Evolutionary conservation across 2,888 invertebrate species (phyloP).

Genomic region (Apodemia mormo): DNA sequence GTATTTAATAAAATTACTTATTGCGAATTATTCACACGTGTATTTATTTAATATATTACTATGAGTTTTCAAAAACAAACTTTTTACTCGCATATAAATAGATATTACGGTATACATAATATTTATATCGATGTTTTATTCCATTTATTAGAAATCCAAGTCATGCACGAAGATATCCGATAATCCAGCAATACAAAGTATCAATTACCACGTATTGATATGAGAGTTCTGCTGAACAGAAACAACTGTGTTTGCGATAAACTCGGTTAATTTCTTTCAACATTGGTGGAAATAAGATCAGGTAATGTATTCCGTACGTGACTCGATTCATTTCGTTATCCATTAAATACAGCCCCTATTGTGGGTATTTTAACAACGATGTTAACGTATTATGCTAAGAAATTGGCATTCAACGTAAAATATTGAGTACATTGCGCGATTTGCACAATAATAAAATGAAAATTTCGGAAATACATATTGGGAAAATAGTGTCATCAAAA

Average conservation of each 20-base stretch:
- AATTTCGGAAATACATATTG: too few relatives aligned
- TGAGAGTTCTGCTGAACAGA: not conserved
- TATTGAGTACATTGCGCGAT: too few relatives aligned
- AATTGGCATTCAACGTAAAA: too few relatives aligned
- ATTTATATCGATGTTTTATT: not conserved
- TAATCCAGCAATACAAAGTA: not conserved
- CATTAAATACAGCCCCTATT: not conserved
- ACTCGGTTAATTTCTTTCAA: conserved; percentile 14
- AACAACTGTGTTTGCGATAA: conserved; percentile 8
- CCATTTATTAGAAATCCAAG: not conserved
- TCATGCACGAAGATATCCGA: not conserved
- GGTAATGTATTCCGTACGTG: conserved; percentile 14
- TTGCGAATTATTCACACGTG: too few relatives aligned
- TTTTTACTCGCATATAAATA: too few relatives aligned
- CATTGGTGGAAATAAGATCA: conserved; percentile 7
- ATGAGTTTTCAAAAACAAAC: too few relatives aligned
- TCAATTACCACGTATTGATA: conserved; percentile 8
- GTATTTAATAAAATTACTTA: too few relatives aligned
- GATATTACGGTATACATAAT: not conserved
- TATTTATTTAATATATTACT: too few relatives aligned
- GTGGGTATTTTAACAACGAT: conserved; percentile 7
- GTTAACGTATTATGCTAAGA: too few relatives aligned
- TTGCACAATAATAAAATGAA: too few relatives aligned
- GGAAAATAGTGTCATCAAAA: too few relatives aligned
- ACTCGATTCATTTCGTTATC: conserved; percentile 4